Evolutionary conservation across 2,113 vertebrate species (phyloP).

Genomic region (Thamnaconus septentrionalis): DNA sequence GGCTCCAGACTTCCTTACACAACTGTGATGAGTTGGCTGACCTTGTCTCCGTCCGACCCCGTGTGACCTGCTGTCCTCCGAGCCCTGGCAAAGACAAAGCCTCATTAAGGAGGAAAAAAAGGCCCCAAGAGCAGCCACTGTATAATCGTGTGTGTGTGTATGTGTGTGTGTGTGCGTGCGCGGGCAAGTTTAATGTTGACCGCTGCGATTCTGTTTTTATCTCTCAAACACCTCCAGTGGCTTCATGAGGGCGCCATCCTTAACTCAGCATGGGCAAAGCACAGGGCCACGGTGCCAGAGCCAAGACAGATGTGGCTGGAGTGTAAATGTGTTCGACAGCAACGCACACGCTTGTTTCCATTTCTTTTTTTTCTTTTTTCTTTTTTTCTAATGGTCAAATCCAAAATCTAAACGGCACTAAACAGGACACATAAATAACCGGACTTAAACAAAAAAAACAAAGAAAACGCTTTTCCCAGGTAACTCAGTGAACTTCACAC

Average conservation of each 20-base stretch:
- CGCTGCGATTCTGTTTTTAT: background rate
- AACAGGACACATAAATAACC: no score
- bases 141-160: background rate
- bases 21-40: slow-evolving; percentile 64
- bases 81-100: slow-evolving; percentile 57
- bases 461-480: background rate
- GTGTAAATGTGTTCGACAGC: slow-evolving; percentile 2
- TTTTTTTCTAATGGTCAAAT: no score
- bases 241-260: slow-evolving; percentile 23
- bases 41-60: slow-evolving; percentile 59
- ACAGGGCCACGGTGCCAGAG: background rate
- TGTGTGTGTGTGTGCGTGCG: background rate
- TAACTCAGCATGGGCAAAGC: slow-evolving; percentile 24
- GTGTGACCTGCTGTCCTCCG: slow-evolving; percentile 52
- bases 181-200: slow-evolving; percentile 9
- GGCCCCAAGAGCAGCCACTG: slow-evolving; percentile 24
- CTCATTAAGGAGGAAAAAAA: slow-evolving; percentile 56
- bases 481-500: slow-evolving; percentile 1
- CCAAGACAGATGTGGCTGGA: background rate
- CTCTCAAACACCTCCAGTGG: slow-evolving; percentile 40
- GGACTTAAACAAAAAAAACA: no score
- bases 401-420: no score
- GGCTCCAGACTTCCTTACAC: slow-evolving; percentile 72
- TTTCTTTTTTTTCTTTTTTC: no score
- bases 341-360: no score